phyloP scores from a whole-genome alignment of 1,140 invertebrate genomes.

The Andricus grossulariae region DNA sequence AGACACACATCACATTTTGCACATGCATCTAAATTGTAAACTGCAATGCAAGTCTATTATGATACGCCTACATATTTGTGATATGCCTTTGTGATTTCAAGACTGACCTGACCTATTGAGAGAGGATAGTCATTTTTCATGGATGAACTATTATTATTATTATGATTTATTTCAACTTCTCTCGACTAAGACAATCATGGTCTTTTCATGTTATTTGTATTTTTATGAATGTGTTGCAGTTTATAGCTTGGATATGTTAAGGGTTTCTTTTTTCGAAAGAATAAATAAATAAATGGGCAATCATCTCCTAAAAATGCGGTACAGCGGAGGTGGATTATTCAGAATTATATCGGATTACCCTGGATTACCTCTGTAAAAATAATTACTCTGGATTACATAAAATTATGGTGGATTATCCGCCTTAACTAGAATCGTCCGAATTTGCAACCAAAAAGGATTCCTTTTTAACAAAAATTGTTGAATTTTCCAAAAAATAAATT shows the following conservation, averaged over 20 bases:
- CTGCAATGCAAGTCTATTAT: not conserved
- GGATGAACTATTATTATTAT: not conserved
- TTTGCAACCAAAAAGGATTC: too few species aligned
- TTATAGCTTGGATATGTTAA: not conserved
- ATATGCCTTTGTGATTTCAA: not conserved
- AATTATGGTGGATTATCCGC: too few species aligned
- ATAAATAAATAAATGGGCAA: not conserved
- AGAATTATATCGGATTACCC: too few species aligned
- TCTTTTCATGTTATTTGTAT: not conserved
- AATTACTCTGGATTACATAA: too few species aligned
- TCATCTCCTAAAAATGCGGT: too few species aligned
- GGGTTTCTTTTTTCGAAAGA: not conserved
- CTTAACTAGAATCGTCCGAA: too few species aligned
- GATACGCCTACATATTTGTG: constrained; percentile 1
- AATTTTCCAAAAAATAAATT: too few species aligned
- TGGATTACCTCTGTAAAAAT: too few species aligned
- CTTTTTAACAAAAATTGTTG: too few species aligned
- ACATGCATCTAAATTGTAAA: not conserved
- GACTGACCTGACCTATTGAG: constrained; percentile 6
- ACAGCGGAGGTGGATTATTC: too few species aligned
- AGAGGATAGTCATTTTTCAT: not conserved
- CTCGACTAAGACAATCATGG: not conserved
- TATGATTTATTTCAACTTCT: not conserved
- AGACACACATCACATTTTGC: not conserved
- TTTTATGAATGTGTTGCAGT: not conserved